Base-by-base conservation (phyloP, 2,797 vertebrate species). In the Sebastes glaucus region DNA sequence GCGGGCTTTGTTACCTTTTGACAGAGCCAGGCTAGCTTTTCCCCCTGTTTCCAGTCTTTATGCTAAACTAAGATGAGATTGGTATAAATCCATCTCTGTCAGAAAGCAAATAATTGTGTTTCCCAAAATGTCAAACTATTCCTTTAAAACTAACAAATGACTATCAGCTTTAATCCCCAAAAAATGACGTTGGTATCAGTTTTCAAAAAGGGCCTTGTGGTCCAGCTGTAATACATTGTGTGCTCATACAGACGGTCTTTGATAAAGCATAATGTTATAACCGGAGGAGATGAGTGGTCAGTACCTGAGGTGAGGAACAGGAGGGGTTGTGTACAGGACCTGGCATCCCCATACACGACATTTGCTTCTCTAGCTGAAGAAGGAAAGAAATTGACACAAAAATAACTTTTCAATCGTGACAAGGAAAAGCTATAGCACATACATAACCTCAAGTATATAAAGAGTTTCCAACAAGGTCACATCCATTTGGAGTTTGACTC, bases 341-440 rank as follows among this genome's bases (percentile, higher is more conserved):
- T 93, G 97, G 97, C 95, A 98, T 96, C 81, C 96, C 97, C 97
- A 99, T 95, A 94, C 96, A 97, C 90, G 92, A 91, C 97, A 99
- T 99, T 94, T 98, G 98, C 92, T 98, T 97, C 93, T 99, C 97
- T 96, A 98, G 97, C 98, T 99, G 93, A 92, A 88, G 65, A 73
- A 83, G 71, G 82, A 22, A 86, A 67, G 10, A 62, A 62, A 76
- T 70, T 67, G 28, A 79, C 78, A 84, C 53, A 70, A 83, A 89
- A 88, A 87, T 52, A 85, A 82, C 83, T 71, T 87, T 90, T 89
- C 42, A 69, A 49, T 27, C 38, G 49, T n/a, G 32, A 85, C 52
- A 85, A 76, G 83, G 67, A 49, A 57, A 80, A 80, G 78, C 67
- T 84, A 74, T 67, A 81, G 52, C 77, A 72, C 68, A 77, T 67